Evolutionary conservation across 2,888 invertebrate species (phyloP).

Genomic region (Aphidoletes aphidimyza): DNA sequence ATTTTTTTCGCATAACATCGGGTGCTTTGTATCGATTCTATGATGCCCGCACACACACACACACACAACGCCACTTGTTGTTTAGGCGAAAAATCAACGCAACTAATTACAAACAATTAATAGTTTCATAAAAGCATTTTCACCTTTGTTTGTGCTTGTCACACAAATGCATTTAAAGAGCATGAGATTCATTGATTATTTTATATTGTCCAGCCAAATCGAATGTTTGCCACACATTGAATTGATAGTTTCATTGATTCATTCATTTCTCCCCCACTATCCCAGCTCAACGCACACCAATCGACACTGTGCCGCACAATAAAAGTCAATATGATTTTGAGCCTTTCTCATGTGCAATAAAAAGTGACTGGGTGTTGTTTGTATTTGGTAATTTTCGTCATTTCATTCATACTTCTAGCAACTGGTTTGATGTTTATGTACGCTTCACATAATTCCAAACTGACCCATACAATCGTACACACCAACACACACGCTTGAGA

Average conservation of each 20-base stretch:
- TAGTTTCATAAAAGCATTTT: constrained; percentile 3
- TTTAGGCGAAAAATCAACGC: not conserved
- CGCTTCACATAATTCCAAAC: too few relatives aligned
- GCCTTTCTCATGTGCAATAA: too few relatives aligned
- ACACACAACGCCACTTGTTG: not conserved
- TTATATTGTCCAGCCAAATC: not conserved
- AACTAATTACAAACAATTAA: not conserved
- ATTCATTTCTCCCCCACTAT: not conserved
- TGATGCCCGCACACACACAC: not conserved
- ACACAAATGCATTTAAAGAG: not conserved
- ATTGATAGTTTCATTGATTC: not conserved
- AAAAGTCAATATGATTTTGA: too few relatives aligned
- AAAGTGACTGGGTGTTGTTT: not conserved
- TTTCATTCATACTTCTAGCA: not conserved
- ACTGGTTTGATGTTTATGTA: not conserved
- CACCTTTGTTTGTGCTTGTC: constrained; percentile 2
- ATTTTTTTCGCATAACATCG: not conserved
- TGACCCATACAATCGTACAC: not conserved
- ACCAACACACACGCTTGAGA: not conserved
- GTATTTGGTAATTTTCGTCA: constrained; percentile 24
- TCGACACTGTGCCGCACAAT: too few relatives aligned
- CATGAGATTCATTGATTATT: constrained; percentile 13
- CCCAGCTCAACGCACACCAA: not conserved
- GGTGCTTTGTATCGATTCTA: not conserved
- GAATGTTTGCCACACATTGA: not conserved